Percentiles rank a stretch among this genome's conserved stretches.
phyloP scores from a whole-genome alignment of 2,797 vertebrate species.

The Schizopygopsis malacanthus region DNA sequence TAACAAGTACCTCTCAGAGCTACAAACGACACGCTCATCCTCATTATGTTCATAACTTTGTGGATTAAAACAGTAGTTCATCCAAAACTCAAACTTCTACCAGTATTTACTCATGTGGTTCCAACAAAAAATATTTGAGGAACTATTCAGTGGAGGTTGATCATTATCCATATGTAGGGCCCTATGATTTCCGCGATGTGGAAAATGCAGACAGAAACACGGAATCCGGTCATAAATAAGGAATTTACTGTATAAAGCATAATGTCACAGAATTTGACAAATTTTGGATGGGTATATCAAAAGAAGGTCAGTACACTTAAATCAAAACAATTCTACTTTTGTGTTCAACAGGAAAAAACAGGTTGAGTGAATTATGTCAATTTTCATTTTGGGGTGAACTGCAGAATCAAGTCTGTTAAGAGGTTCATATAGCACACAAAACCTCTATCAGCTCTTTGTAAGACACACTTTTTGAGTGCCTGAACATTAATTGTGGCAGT shows the following conservation, averaged over 20 bases:
- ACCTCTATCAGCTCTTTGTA: not conserved
- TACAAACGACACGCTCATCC: constrained; percentile 16
- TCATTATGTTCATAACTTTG: not conserved
- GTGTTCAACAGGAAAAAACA: not conserved
- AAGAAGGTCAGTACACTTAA: no score
- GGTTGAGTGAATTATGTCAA: not conserved
- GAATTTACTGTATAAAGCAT: no score
- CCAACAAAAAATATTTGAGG: not conserved
- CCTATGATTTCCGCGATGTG: no score
- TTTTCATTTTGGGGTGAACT: not conserved
- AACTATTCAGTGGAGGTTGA: not conserved
- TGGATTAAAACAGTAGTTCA: constrained; percentile 8
- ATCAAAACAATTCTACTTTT: not conserved
- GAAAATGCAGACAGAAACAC: no score
- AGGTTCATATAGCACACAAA: not conserved
- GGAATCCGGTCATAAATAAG: no score
- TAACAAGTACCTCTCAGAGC: not conserved
- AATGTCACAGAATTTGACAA: no score
- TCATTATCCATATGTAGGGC: not conserved
- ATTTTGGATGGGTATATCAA: no score
- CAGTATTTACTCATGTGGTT: constrained; percentile 1
- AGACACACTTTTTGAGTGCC: not conserved
- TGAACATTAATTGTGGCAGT: constrained; percentile 6
- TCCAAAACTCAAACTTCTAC: not conserved
- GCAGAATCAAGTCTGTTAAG: not conserved